Base-by-base conservation (phyloP, 2,888 invertebrate species). In the Pogonocherus hispidulus region DNA sequence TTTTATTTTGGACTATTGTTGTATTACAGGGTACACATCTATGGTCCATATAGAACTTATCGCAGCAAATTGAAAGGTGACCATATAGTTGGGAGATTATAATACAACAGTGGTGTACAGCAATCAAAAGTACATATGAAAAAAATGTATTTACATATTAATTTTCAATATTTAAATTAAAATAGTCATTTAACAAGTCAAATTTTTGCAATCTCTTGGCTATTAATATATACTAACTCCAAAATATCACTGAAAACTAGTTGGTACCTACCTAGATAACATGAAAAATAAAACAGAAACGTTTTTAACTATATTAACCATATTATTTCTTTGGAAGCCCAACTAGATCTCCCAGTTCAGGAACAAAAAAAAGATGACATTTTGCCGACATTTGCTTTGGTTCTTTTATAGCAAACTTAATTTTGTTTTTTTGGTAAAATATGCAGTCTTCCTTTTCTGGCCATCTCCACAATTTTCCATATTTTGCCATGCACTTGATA, bases 361-460 rank as follows among this genome's bases (percentile, higher is more conserved):
- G 59, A 59, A 59, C 46, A 19, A 59, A 60, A 47, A 32, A 60
- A n/a, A n/a, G 59, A 46, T 59, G 46, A 60, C 47, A 23, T 57
- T 60, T 60, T 60, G 41, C 41, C n/a, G 57, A 57, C 41, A 57
- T 57, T 41, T 57, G 20, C 57, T 41, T 57, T 57, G 57, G 59
- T 46, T 59, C 23, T 23, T 23, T 23, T 23, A 23, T 23, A 23
- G 23, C 23, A 23, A 23, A 23, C 23, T 23, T 23, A 23, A 23
- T 23, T 23, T 23, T 6, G 23, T 23, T 23, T 23, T 6, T 23
- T 3, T 3, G 6, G 6, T 23, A 23, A 3, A 23, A 23, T 23
- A 23, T 23, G 23, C 23, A 23, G 23, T 23, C 23, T 23, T 23
- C 23, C 23, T 23, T 23, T 23, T 23, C 23, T 23, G 23, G 23